phyloP scores from a whole-genome alignment of 2,113 vertebrate genomes.

The Zosterops borbonicus region DNA sequence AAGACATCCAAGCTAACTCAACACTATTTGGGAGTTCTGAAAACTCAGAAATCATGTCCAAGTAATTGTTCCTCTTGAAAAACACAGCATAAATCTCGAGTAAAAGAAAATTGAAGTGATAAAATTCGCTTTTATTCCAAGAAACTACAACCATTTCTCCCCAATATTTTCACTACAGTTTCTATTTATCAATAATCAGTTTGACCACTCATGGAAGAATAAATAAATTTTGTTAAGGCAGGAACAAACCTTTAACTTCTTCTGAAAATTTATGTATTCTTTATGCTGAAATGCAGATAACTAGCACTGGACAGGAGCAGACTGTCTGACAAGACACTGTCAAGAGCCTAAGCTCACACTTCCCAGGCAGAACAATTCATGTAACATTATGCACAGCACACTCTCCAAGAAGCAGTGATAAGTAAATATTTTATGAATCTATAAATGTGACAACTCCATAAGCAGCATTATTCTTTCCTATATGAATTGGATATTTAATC shows the following conservation, averaged over 20 bases:
- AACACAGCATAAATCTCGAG: not conserved
- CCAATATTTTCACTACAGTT: not conserved
- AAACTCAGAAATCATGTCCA: not conserved
- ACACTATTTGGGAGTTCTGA: not conserved
- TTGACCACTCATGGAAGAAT: not conserved
- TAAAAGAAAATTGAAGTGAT: not conserved
- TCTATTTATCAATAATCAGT: not conserved
- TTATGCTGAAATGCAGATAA: not conserved
- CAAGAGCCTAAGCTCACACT: not conserved
- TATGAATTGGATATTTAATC: not conserved
- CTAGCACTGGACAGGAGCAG: not conserved
- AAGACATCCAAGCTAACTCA: not conserved
- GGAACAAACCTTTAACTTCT: not conserved
- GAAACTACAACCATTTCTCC: not conserved
- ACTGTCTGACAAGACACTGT: not conserved
- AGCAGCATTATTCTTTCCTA: not conserved
- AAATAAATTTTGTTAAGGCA: not conserved
- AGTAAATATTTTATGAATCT: not conserved
- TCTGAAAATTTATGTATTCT: not conserved
- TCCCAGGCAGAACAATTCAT: not conserved
- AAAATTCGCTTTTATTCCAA: not conserved
- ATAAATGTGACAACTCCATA: not conserved
- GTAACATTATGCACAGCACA: not conserved
- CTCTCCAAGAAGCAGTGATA: not conserved
- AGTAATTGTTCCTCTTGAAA: not conserved